phyloP scores from a whole-genome alignment of 2,113 vertebrate species.

The Puffinus mauretanicus region DNA sequence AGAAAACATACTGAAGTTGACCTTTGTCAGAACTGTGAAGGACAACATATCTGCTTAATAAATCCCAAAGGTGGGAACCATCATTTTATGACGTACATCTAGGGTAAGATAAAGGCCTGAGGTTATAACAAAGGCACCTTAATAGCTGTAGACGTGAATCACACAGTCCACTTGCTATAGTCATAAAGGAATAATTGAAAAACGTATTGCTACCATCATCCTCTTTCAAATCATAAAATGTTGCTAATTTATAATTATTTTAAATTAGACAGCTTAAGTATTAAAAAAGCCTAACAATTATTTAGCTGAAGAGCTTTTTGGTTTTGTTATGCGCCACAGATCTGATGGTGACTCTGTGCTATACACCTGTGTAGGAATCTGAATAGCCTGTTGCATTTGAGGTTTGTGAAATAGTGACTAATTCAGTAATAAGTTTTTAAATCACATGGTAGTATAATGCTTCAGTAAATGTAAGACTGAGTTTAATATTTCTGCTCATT shows the following conservation, averaged over 20 bases:
- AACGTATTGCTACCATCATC: not conserved
- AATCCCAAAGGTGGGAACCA: conserved; percentile 21
- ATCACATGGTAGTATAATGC: not conserved
- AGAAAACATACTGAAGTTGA: not conserved
- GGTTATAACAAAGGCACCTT: not conserved
- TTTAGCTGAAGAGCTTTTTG: not conserved
- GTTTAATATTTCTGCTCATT: not conserved
- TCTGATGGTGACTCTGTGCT: not conserved
- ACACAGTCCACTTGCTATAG: not conserved
- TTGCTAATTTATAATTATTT: conserved; percentile 7
- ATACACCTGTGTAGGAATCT: not conserved
- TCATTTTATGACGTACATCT: conserved; percentile 12
- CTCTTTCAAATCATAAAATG: conserved; percentile 17
- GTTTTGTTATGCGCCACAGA: not conserved
- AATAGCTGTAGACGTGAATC: conserved; percentile 20
- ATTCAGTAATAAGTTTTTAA: not conserved
- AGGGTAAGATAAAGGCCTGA: not conserved
- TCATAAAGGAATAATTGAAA: conserved; percentile 38
- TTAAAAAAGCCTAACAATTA: not conserved
- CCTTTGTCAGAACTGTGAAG: conserved; percentile 35
- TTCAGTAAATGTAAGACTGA: not conserved
- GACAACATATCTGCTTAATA: conserved; percentile 47
- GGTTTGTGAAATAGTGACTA: not conserved
- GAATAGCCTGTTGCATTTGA: not conserved
- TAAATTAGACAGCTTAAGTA: not conserved